phyloP scores from a whole-genome alignment of 2,797 vertebrate species.

The Kryptopterus vitreolus region DNA sequence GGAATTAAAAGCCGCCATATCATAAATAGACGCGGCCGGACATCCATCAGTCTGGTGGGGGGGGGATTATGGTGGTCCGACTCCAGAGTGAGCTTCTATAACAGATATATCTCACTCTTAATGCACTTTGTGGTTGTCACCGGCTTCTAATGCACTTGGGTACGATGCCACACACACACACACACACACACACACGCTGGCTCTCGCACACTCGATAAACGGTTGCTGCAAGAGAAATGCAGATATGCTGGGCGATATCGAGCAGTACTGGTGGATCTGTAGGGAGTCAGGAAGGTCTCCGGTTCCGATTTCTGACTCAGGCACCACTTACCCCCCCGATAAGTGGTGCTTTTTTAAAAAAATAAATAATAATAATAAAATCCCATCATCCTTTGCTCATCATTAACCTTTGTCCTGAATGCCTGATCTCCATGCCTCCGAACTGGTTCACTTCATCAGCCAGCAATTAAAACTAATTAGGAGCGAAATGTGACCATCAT shows the following conservation, averaged over 20 bases:
- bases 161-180: slow-evolving; percentile 15
- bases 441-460: slow-evolving; percentile 77
- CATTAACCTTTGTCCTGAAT: slow-evolving; percentile 76
- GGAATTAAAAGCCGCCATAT: slow-evolving; percentile 55
- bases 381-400: slow-evolving; percentile 71
- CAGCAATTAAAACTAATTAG: slow-evolving; percentile 82
- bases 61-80: slow-evolving; percentile 29
- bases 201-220: slow-evolving; percentile 13
- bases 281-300: slow-evolving; percentile 20
- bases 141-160: slow-evolving; percentile 55
- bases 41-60: slow-evolving; percentile 46
- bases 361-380: too few species aligned
- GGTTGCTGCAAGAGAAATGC: slow-evolving; percentile 4
- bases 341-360: slow-evolving; percentile 67
- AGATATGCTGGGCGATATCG: slow-evolving; percentile 12
- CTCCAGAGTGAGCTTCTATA: slow-evolving; percentile 49
- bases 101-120: slow-evolving; percentile 68
- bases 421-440: slow-evolving; percentile 72
- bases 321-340: slow-evolving; percentile 1
- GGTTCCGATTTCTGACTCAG: slow-evolving; percentile 8
- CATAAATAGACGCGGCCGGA: slow-evolving; percentile 44
- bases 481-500: slow-evolving; percentile 61
- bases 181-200: not conserved
- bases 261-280: slow-evolving; percentile 15
- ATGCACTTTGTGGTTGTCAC: slow-evolving; percentile 74